A percentile compares a stretch with the other conserved stretches of the same genome.
Evolutionary conservation across 2,113 vertebrate species (phyloP).

Genomic region (Thamnophis sirtalis): DNA sequence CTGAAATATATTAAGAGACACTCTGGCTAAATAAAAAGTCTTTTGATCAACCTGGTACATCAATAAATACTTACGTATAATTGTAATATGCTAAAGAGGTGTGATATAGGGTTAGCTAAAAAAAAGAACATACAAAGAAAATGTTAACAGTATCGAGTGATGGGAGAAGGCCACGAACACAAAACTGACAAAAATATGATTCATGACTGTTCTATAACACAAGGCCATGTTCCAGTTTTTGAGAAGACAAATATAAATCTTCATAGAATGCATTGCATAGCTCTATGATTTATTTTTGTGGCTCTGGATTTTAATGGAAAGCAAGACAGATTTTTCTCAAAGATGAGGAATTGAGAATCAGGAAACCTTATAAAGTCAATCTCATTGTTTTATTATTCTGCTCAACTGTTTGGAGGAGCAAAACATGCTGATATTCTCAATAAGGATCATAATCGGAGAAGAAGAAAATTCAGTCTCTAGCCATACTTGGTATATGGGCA

Average conservation of each 20-base stretch:
- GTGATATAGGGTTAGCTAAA: conserved; percentile 1
- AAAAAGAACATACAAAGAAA: conserved; percentile 20
- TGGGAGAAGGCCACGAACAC: conserved; percentile 19
- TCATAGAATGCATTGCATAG: conserved; percentile 29
- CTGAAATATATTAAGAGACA: not conserved
- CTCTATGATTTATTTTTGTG: conserved; percentile 41
- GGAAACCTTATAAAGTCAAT: conserved; percentile 15
- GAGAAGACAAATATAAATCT: conserved; percentile 46
- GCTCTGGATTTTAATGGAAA: conserved; percentile 40
- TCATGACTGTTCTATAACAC: conserved; percentile 33
- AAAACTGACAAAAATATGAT: conserved; percentile 43
- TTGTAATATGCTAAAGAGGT: not conserved
- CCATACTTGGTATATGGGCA: not conserved
- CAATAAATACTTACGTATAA: not conserved
- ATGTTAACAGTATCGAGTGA: conserved; percentile 32
- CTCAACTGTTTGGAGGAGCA: not conserved
- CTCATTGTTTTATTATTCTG: not conserved
- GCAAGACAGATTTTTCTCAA: conserved; percentile 10
- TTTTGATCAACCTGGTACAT: not conserved
- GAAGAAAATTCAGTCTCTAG: not conserved
- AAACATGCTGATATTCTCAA: not conserved
- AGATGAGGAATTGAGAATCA: not conserved
- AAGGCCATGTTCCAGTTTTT: conserved; percentile 38
- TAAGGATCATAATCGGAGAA: not conserved
- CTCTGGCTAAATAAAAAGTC: not conserved